Conservation (phyloP, 2,113 vertebrate genomes). For the Halichoerus grypus region DNA sequence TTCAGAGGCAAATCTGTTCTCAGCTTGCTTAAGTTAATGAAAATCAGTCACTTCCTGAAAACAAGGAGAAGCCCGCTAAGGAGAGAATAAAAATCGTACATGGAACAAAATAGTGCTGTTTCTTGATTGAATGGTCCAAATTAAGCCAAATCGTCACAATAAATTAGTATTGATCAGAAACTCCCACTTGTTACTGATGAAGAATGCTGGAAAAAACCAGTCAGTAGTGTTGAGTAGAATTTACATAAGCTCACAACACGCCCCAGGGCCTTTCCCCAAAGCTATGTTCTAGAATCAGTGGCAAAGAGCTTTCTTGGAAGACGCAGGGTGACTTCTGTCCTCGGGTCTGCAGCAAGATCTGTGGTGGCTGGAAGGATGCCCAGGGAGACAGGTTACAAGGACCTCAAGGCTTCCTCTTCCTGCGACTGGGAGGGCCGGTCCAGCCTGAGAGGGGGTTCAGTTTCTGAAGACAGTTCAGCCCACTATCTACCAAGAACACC, state of each 20-base stretch:
- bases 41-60: not conserved
- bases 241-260: not conserved
- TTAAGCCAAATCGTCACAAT: not conserved
- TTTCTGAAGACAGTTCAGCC: not conserved
- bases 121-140: not conserved
- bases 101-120: not conserved
- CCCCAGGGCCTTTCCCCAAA: not conserved
- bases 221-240: not conserved
- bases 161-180: not conserved
- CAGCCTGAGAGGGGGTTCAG: fast-evolving
- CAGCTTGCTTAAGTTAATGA: not conserved
- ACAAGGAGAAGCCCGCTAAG: not conserved
- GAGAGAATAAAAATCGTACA: not conserved
- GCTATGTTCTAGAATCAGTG: fast-evolving
- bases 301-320: not conserved
- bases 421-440: not conserved
- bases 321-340: too few species aligned
- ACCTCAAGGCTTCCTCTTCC: fast-evolving
- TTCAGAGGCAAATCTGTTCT: not conserved
- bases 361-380: not conserved
- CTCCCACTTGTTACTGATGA: not conserved
- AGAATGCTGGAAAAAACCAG: not conserved
- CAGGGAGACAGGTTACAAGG: not conserved
- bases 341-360: fast-evolving
- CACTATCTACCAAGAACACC: too few species aligned